A percentile compares a stretch with the other conserved stretches of the same genome.
These are phyloP conservation scores for Tupaia tana DNA, from an alignment of 2,113 vertebrate genomes.

Conservation along the genomic window DNA sequence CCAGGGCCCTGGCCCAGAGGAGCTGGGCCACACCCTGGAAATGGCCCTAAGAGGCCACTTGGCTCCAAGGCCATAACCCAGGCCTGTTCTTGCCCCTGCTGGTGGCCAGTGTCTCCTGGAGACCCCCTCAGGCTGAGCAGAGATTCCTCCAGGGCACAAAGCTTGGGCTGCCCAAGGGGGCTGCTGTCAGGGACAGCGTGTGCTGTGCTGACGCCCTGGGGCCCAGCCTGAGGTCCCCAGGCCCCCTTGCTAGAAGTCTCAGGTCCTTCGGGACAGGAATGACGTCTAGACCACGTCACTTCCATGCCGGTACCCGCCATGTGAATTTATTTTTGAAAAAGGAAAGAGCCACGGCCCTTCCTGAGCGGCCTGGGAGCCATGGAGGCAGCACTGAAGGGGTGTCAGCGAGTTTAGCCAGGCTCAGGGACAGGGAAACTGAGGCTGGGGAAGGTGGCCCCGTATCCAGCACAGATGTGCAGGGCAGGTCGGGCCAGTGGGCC, in stretches of 20 bases:
- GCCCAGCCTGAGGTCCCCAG: not conserved
- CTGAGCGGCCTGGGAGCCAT: conserved; percentile 22
- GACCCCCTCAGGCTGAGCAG: too few species aligned
- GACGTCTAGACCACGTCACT: not conserved
- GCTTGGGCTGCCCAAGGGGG: not conserved
- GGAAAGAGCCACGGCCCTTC: conserved; percentile 65
- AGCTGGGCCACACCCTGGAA: not conserved
- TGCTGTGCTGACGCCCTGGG: accelerated
- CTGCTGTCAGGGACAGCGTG: not conserved
- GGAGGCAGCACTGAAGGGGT: not conserved
- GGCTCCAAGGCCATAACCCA: not conserved
- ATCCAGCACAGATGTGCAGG: accelerated
- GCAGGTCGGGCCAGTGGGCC: accelerated
- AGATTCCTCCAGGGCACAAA: not conserved
- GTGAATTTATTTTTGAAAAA: conserved; percentile 58
- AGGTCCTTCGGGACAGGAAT: not conserved
- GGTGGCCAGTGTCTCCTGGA: not conserved
- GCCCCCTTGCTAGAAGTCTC: not conserved
- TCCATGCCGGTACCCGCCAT: conserved; percentile 7
- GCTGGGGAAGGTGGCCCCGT: not conserved
- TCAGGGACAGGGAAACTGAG: not conserved
- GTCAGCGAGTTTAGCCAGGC: accelerated
- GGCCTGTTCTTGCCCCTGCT: not conserved
- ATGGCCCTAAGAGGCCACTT: accelerated
- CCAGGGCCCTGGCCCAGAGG: not conserved